phyloP scores from a whole-genome alignment of 2,113 vertebrate species.

The Syrrhaptes paradoxus region DNA sequence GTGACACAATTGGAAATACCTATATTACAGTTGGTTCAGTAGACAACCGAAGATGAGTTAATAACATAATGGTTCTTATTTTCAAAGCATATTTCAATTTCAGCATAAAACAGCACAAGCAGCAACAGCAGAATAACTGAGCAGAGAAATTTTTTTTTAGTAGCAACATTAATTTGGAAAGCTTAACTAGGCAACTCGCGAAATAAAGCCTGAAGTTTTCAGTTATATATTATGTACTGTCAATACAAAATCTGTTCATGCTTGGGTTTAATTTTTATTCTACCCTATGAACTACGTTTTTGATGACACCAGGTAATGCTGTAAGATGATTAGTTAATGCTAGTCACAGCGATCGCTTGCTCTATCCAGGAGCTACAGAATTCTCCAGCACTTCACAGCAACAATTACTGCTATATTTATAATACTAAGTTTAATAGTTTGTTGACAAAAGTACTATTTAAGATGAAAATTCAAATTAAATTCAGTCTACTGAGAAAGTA shows the following conservation, averaged over 20 bases:
- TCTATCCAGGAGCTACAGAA: not conserved
- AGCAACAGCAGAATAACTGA: not conserved
- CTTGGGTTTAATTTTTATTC: constrained; percentile 21
- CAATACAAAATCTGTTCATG: not conserved
- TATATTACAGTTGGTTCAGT: not conserved
- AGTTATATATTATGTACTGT: not conserved
- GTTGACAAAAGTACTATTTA: constrained; percentile 14
- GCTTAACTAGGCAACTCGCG: constrained; percentile 2
- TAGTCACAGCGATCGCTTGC: not conserved
- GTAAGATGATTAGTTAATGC: not conserved
- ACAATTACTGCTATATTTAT: constrained; percentile 22
- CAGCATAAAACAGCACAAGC: not conserved
- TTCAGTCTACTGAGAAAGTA: not conserved
- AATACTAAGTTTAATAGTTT: not conserved
- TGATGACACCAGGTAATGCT: not conserved
- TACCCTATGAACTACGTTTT: not conserved
- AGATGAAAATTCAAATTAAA: not conserved
- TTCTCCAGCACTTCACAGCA: not conserved
- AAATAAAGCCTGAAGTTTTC: constrained; percentile 2
- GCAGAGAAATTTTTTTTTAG: not conserved
- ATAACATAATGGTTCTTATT: not conserved
- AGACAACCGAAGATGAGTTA: not conserved
- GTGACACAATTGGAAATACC: not conserved
- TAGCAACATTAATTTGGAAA: constrained; percentile 4
- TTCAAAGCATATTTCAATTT: not conserved